phyloP scores from a whole-genome alignment of 2,797 vertebrate genomes.

The Amphiprion clarkii region DNA sequence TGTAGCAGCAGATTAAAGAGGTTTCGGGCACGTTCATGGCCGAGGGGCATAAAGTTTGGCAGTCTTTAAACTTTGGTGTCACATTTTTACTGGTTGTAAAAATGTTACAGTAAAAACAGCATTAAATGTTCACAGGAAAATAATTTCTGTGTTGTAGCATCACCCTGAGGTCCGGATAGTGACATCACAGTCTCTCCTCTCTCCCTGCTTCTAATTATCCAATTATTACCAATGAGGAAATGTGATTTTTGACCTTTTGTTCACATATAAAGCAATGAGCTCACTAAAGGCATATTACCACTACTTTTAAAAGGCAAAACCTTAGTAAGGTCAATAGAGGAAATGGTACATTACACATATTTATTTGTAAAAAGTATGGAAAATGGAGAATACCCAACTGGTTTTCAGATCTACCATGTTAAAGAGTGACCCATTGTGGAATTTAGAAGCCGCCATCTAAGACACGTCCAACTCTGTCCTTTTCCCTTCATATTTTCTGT shows the following conservation, averaged over 20 bases:
- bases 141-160: not conserved
- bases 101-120: too few relatives aligned
- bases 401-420: too few relatives aligned
- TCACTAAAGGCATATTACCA: too few relatives aligned
- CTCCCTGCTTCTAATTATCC: not conserved
- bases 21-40: not conserved
- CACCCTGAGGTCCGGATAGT: not conserved
- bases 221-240: not conserved
- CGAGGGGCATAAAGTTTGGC: not conserved
- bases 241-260: constrained; percentile 1
- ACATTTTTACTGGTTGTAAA: not conserved
- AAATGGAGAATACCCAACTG: too few relatives aligned
- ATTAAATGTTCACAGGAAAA: not conserved
- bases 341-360: too few relatives aligned
- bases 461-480: too few relatives aligned
- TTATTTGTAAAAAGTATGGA: too few relatives aligned
- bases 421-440: too few relatives aligned
- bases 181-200: not conserved
- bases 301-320: too few relatives aligned
- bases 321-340: too few relatives aligned
- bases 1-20: constrained; percentile 1
- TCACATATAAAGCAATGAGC: not conserved
- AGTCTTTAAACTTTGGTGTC: not conserved
- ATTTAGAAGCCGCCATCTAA: too few relatives aligned
- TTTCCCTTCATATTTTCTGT: not conserved